phyloP scores from a whole-genome alignment of 2,888 invertebrate genomes.

The Pseudococcus jackbeardsleyi region DNA sequence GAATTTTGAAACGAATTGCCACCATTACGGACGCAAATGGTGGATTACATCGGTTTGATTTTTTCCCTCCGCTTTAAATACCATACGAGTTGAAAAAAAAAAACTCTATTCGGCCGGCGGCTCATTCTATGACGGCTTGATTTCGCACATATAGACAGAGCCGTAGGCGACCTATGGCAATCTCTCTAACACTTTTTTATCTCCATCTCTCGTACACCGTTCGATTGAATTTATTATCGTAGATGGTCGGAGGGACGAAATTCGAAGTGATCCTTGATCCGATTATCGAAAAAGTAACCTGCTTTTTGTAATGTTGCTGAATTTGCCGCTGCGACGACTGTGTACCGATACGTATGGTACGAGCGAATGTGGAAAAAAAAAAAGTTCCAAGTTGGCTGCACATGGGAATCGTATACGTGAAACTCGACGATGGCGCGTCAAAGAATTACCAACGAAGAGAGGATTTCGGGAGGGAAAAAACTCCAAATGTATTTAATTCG shows the following conservation, averaged over 20 bases:
- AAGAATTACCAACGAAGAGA: neutral
- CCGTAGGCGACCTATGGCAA: neutral
- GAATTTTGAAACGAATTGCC: slow-evolving; percentile 1
- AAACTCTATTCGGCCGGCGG: neutral
- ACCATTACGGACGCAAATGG: neutral
- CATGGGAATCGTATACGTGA: neutral
- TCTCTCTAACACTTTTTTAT: neutral
- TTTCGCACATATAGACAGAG: neutral
- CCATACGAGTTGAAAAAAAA: neutral
- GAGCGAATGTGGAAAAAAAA: neutral
- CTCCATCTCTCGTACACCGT: neutral
- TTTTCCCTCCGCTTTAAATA: neutral
- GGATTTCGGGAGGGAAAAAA: neutral
- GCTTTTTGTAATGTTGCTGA: neutral
- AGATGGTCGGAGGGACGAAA: neutral
- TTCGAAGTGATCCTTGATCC: neutral
- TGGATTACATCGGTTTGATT: neutral
- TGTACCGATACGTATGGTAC: neutral
- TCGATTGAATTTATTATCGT: neutral
- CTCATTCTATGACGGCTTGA: neutral
- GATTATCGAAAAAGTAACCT: slow-evolving; percentile 24
- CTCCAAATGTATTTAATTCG: slow-evolving; percentile 9
- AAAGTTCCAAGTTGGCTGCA: neutral
- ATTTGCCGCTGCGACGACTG: neutral
- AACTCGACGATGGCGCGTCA: neutral